Evolutionary conservation across 1,140 invertebrate genomes (phyloP).

Genomic region (Meteorus sp.): DNA sequence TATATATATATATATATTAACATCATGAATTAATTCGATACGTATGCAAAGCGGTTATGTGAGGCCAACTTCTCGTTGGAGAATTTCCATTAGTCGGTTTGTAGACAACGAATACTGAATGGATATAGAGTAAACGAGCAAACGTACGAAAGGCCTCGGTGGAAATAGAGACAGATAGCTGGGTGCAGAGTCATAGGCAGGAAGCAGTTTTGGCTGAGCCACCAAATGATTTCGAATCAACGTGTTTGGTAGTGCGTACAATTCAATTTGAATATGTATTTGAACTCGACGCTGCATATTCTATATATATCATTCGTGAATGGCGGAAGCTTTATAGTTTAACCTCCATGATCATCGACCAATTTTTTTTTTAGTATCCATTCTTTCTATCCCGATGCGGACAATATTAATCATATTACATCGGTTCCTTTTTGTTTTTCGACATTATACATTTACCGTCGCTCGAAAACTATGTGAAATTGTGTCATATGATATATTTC

Average conservation of each 20-base stretch:
- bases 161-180: background rate
- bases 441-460: too few relatives aligned
- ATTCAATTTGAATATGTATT: constrained; percentile 61
- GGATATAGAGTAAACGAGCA: too few relatives aligned
- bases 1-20: constrained; percentile 14
- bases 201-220: constrained; percentile 29
- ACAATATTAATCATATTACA: background rate
- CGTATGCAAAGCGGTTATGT: constrained; percentile 56
- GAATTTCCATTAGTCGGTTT: constrained; percentile 51
- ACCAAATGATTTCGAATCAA: constrained; percentile 59
- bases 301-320: background rate
- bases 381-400: background rate
- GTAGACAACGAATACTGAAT: constrained; percentile 23
- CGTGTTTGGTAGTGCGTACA: constrained; percentile 55
- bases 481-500: too few relatives aligned
- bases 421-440: background rate
- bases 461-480: too few relatives aligned
- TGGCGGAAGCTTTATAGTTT: constrained; percentile 22
- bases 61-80: constrained; percentile 50
- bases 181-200: constrained; percentile 13
- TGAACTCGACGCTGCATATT: constrained; percentile 8
- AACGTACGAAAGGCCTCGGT: too few relatives aligned
- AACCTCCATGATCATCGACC: background rate
- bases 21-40: constrained; percentile 33
- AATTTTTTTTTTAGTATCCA: background rate